Evolutionary conservation across 2,113 vertebrate species (phyloP), one percentile per base, ranked within the genome.

Genomic region (Oryzias javanicus): DNA sequence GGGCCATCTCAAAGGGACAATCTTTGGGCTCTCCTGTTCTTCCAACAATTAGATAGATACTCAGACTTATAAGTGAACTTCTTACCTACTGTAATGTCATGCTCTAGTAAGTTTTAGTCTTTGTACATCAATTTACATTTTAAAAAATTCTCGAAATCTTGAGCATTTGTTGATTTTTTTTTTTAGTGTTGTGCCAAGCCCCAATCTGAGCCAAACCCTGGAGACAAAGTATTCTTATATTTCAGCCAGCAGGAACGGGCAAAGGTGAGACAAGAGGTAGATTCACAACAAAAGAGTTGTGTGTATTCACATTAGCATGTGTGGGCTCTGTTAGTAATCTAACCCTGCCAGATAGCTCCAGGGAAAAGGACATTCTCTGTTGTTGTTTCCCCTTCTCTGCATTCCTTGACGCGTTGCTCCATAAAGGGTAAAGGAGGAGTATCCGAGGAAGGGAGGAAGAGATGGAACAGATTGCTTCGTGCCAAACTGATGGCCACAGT

Each of bases 371-470:
- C 79, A 71, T 72, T 84, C 84, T 82, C 77, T 80, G 78, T 83
- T 83, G 81, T 77, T 79, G 74, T 81, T 84, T 87, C 83, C 67
- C 78, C 76, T 83, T 56, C 42, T 57, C 74, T 74, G 61, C 83
- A 87, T 89, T 89, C 82, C 82, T 74, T 82, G 82, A 82, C 68
- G 65, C 85, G 84, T 79, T 81, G 79, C 72, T 81, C 82, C 65
- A 72, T 52, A 70, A 42, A 58, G 52, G 70, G 67, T 69, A 74
- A 61, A 59, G 65, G 55, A 51, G 55, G 71, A 35, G 35, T 10
- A 35, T 35, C 35, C 50, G 55, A 49, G 40, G 22, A 56, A 53
- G 53, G 47, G 46, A 74, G 55, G 75, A 67, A 59, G 64, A 74
- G 59, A 77, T 67, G 73, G 56, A 74, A 76, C 75, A 61, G 67